Percentiles rank a stretch among this genome's conserved stretches.
Conservation (phyloP, 2,888 invertebrate species). For the Xylocampa areola region DNA sequence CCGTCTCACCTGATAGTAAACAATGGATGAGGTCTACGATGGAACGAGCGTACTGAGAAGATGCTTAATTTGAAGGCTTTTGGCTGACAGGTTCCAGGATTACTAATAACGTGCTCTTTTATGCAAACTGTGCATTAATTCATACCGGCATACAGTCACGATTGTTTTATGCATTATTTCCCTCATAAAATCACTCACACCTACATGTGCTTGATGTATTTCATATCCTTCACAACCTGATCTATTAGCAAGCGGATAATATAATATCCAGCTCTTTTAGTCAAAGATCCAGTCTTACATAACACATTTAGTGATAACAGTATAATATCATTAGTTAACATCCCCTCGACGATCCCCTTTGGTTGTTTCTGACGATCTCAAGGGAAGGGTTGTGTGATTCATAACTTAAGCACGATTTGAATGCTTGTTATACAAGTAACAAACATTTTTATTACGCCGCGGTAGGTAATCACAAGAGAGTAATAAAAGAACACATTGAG, state of each 20-base stretch:
- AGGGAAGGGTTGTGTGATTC: constrained; percentile 32
- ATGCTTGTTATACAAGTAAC: constrained; percentile 35
- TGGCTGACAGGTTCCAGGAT: no score
- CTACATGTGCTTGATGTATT: constrained; percentile 12
- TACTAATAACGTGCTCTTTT: no score
- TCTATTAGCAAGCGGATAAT: constrained; percentile 10
- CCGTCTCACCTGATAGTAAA: no score
- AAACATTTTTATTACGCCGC: constrained; percentile 48
- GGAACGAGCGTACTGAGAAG: no score
- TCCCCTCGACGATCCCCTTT: constrained; percentile 25
- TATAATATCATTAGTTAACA: constrained; percentile 45
- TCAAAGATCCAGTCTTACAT: constrained; percentile 25
- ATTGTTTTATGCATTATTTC: no score
- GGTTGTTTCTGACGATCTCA: constrained; percentile 18
- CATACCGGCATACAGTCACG: no score
- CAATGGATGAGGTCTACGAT: no score
- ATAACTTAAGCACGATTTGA: constrained; percentile 44
- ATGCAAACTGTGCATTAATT: no score
- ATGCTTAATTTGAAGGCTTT: no score
- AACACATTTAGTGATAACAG: constrained; percentile 41
- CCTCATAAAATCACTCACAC: not conserved
- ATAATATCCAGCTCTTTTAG: no score
- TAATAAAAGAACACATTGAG: constrained; percentile 49
- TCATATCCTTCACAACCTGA: constrained; percentile 11
- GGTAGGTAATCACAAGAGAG: constrained; percentile 41